Conservation (phyloP, 2,888 invertebrate species). For the Tuta absoluta region DNA sequence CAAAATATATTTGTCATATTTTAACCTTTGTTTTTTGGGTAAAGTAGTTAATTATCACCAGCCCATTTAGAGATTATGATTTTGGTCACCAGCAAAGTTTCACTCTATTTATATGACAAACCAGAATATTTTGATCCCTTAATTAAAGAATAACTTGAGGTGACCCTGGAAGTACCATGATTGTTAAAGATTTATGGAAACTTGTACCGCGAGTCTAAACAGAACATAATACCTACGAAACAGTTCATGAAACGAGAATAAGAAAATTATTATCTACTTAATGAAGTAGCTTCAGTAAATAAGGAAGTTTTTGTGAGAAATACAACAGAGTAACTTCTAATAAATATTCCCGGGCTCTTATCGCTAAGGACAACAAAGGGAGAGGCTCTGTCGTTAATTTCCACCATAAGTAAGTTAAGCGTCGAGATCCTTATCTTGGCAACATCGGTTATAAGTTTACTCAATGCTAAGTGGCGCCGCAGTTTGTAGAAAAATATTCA, state of each 20-base stretch:
- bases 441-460: neutral
- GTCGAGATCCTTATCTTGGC: conserved; percentile 2
- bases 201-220: no score
- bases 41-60: no score
- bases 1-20: no score
- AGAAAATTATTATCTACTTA: neutral
- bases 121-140: no score
- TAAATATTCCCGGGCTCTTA: neutral
- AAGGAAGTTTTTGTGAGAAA: neutral
- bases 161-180: no score
- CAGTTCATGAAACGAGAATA: neutral
- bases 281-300: neutral
- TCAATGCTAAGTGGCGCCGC: neutral
- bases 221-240: no score
- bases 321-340: neutral
- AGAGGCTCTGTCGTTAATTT: conserved; percentile 22
- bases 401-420: conserved; percentile 26
- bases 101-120: no score
- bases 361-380: conserved; percentile 5
- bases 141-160: no score
- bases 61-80: no score
- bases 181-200: no score
- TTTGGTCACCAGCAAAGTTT: no score
- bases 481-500: neutral
- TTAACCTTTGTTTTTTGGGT: no score